Evolutionary conservation across 2,113 vertebrate species (phyloP).

Genomic region (Sclerurus mexicanus): DNA sequence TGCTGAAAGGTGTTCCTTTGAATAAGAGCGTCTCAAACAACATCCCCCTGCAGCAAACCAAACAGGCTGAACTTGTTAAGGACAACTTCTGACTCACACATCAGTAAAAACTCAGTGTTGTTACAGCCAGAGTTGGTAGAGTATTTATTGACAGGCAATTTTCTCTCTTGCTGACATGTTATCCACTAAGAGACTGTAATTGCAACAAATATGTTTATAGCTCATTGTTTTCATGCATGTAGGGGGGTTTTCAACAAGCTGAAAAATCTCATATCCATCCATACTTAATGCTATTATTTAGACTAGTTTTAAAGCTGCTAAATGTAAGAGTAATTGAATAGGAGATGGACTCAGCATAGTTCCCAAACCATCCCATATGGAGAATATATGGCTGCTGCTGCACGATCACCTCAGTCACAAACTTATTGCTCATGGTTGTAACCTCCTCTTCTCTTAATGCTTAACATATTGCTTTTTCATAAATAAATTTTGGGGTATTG

Average conservation of each 20-base stretch:
- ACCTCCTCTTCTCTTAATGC: neutral
- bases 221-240: neutral
- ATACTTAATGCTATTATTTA: neutral
- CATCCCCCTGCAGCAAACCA: neutral
- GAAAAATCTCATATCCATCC: neutral
- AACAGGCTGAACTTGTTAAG: neutral
- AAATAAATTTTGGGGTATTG: neutral
- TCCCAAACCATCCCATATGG: fast-evolving
- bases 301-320: neutral
- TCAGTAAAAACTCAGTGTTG: neutral
- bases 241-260: neutral
- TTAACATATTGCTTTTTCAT: neutral
- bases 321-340: neutral
- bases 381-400: neutral
- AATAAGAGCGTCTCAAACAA: neutral
- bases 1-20: neutral
- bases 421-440: neutral
- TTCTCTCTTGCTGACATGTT: neutral
- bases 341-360: neutral
- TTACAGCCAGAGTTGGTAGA: neutral
- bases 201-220: neutral
- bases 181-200: neutral
- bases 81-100: neutral
- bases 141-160: neutral
- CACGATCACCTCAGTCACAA: neutral